These are phyloP conservation scores for Branchellion lobata DNA, from an alignment of 2,888 invertebrate genomes.

Conservation along the genomic window DNA sequence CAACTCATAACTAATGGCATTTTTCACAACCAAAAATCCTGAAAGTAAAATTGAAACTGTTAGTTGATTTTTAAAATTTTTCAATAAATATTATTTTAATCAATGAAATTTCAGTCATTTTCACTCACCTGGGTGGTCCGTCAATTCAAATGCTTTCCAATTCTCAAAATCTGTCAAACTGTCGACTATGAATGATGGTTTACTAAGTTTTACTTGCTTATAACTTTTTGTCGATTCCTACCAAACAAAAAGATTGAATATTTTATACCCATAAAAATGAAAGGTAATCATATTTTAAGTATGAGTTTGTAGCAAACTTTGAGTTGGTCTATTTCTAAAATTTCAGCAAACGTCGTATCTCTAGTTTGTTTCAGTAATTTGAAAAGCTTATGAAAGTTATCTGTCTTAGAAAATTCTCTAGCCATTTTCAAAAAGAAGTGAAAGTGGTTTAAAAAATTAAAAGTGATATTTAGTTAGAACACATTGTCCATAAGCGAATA, in stretches of 20 bases:
- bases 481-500: too few relatives aligned
- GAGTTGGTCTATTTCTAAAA: neutral
- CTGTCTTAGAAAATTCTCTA: neutral
- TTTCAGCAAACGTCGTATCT: neutral
- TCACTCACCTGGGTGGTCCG: neutral
- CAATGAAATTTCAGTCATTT: too few relatives aligned
- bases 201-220: neutral
- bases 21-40: neutral
- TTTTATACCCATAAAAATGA: too few relatives aligned
- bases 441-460: neutral
- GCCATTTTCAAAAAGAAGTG: neutral
- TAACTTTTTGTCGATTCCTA: neutral
- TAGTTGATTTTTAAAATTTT: neutral
- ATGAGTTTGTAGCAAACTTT: neutral
- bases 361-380: neutral
- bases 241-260: neutral
- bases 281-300: too few relatives aligned
- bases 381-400: conserved; percentile 2
- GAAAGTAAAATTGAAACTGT: conserved; percentile 2
- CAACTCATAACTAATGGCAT: neutral
- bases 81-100: neutral
- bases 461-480: neutral
- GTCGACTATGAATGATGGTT: neutral
- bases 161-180: neutral
- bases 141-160: neutral